Base-by-base conservation (phyloP, 2,888 invertebrate genomes). In the Dione juno region DNA sequence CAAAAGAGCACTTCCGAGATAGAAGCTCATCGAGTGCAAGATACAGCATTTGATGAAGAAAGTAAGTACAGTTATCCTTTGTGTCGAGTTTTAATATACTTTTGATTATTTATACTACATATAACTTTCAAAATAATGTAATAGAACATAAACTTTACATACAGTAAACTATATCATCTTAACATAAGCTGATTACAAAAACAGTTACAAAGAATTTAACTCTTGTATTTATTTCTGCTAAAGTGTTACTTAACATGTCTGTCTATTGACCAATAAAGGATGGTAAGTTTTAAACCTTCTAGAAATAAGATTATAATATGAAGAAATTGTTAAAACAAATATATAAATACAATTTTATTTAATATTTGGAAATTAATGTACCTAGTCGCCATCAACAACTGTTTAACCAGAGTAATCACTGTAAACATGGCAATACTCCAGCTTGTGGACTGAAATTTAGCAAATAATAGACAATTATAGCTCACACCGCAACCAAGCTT, bases 1-100 rank as follows among this genome's bases (percentile, higher is more conserved):
- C 98, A 98, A 90, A 97, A 97, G 88, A 98, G 97, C 79, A 97
- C 97, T 66, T 97, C 97, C 11, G 96, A 96, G 86, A 95, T 96
- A 75, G 96, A 96, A 84, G 95, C 96, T 45, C 92, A 92, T 74
- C 94, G 96, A 78, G 93, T 95, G 63, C 96, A 90, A 75, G 95
- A 95, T 71, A 88, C 94, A 28, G 91, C 94, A 58, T 94, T 94
- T 77, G 95, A 96, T 77, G 97, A 97, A 89, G 97, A 97, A 95
- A 97, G 97, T 97, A 94, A 97, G 97, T 63, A 8, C 11, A 19
- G 16, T 48, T 5, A 57, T 0, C 7, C 16, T 57, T 57, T 57
- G 16, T 6, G 6, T 57, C 37, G n/a, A 9, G 37, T 37, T 5
- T 57, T n/a, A n/a, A 57, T 37, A 40, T 37, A 13, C n/a, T 35